These are phyloP conservation scores for Thamnophis elegans DNA, from an alignment of 2,797 vertebrate species.

Conservation along the genomic window DNA sequence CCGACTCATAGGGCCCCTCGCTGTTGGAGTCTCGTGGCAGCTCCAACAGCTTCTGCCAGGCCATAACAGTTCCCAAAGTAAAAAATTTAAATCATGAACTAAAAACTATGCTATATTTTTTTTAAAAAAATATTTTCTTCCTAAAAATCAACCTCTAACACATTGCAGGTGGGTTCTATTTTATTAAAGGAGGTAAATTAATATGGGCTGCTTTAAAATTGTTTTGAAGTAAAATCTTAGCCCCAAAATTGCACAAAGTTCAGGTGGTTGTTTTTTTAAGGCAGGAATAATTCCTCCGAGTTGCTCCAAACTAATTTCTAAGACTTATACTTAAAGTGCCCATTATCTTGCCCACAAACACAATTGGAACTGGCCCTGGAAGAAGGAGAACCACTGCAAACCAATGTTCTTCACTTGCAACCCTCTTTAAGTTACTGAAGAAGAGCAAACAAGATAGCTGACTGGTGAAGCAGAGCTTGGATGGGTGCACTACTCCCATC, in stretches of 20 bases:
- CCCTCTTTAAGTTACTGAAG: not conserved
- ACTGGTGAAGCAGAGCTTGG: not conserved
- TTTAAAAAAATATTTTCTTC: not conserved
- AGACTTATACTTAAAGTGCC: not conserved
- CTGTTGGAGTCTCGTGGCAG: too few species aligned
- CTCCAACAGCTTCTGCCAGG: too few species aligned
- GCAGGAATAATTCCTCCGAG: not conserved
- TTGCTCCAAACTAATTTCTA: not conserved
- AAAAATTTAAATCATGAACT: not conserved
- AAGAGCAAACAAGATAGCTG: not conserved
- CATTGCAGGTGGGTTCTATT: not conserved
- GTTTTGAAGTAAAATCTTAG: not conserved
- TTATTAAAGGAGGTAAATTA: not conserved
- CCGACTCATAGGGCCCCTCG: too few species aligned
- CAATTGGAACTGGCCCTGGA: not conserved
- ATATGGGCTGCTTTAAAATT: not conserved
- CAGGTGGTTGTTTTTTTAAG: not conserved
- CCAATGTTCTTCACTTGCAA: not conserved
- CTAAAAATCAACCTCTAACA: not conserved
- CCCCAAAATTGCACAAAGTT: not conserved
- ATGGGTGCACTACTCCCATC: not conserved
- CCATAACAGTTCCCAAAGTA: too few species aligned
- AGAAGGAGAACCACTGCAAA: not conserved
- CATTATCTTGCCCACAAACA: not conserved
- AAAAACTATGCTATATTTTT: not conserved